Evolutionary conservation across 2,113 vertebrate species (phyloP).

Genomic region (Panthera leo): DNA sequence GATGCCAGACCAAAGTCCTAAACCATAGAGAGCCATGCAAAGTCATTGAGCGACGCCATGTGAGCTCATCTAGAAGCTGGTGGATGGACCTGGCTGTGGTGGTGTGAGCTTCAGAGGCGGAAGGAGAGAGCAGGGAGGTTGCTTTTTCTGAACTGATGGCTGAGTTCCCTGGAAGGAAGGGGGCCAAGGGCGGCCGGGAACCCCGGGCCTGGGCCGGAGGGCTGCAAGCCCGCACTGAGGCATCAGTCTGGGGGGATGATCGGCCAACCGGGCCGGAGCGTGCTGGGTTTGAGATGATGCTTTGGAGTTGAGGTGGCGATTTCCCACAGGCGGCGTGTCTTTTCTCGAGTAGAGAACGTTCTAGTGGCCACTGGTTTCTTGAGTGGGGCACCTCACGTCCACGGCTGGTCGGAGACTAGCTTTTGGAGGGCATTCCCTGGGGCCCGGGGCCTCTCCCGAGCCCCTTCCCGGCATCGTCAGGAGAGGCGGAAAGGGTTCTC

Average conservation of each 20-base stretch:
- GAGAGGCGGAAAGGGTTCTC: background rate
- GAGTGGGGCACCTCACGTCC: background rate
- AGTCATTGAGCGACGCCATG: rapidly evolving
- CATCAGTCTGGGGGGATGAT: background rate
- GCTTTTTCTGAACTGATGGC: too few relatives aligned
- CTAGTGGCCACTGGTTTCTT: background rate
- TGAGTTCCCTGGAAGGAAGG: background rate
- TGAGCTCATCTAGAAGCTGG: background rate
- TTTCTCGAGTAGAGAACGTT: background rate
- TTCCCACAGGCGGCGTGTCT: background rate
- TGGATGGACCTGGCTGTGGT: background rate
- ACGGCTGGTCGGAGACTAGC: background rate
- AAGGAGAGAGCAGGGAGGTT: rapidly evolving
- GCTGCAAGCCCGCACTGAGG: background rate
- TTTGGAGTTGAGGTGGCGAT: too few relatives aligned
- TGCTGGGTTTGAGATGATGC: background rate
- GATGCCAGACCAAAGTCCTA: background rate
- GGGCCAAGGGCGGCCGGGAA: background rate
- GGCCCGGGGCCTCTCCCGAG: background rate
- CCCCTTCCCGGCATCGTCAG: background rate
- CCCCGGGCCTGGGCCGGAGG: background rate
- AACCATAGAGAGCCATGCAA: background rate
- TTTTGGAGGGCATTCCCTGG: background rate
- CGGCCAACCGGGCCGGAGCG: rapidly evolving
- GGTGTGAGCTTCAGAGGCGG: background rate